A percentile compares a stretch with the other conserved stretches of the same genome.
These are phyloP conservation scores for Oreonectes daqikongensis DNA, from an alignment of 2,797 vertebrate genomes.

Conservation along the genomic window DNA sequence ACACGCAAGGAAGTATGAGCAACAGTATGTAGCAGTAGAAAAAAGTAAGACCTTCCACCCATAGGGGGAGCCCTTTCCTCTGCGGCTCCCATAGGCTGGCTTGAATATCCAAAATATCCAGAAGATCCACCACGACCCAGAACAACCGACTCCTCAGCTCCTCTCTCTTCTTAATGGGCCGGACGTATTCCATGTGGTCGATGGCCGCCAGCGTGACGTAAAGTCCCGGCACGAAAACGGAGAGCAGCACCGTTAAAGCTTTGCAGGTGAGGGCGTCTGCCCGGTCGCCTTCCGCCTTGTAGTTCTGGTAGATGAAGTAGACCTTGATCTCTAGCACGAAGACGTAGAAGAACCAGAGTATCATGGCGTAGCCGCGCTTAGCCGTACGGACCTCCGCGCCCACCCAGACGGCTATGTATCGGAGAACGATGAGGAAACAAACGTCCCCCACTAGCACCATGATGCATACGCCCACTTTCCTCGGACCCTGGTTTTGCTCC, in stretches of 20 bases:
- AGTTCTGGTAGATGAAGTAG: slow-evolving; percentile 88
- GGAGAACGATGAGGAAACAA: slow-evolving; percentile 84
- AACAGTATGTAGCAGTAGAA: slow-evolving; percentile 62
- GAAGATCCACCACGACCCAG: slow-evolving; percentile 59
- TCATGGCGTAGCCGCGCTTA: slow-evolving; percentile 86
- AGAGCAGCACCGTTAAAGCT: slow-evolving; percentile 58
- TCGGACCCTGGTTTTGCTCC: slow-evolving; percentile 82
- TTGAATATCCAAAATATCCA: slow-evolving; percentile 62
- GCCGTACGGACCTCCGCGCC: slow-evolving; percentile 86
- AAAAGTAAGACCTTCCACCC: slow-evolving; percentile 59
- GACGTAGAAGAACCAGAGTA: slow-evolving; percentile 84
- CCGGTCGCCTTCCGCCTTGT: slow-evolving; percentile 72
- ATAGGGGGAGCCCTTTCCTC: slow-evolving; percentile 51
- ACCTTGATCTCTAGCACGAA: slow-evolving; percentile 85
- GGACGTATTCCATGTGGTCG: slow-evolving; percentile 54
- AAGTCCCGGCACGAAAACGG: slow-evolving; percentile 55
- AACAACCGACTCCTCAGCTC: slow-evolving; percentile 54
- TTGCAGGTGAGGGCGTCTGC: slow-evolving; percentile 50
- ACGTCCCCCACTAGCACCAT: slow-evolving; percentile 86
- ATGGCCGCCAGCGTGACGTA: slow-evolving; percentile 52
- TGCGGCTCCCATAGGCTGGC: slow-evolving; percentile 60
- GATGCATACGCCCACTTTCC: slow-evolving; percentile 80
- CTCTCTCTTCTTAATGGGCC: slow-evolving; percentile 54
- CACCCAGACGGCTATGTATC: slow-evolving; percentile 87
- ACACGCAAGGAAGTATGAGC: slow-evolving; percentile 60